phyloP scores from a whole-genome alignment of 2,113 vertebrate species.

The Megalops atlanticus region DNA sequence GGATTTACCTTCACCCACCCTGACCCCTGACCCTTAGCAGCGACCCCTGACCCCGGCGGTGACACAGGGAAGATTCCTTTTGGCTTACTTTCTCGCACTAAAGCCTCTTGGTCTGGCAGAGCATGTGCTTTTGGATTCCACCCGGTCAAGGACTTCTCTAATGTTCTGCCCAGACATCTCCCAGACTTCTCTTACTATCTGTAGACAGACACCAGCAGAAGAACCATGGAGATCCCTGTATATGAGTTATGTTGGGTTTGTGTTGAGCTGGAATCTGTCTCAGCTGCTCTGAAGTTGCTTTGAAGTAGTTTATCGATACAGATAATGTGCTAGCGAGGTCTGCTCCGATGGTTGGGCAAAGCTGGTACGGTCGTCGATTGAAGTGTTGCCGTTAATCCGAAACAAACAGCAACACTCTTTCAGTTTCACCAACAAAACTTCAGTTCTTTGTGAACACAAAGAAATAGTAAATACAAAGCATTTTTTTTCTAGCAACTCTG shows the following conservation, averaged over 20 bases:
- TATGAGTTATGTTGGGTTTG: neutral
- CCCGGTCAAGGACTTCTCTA: neutral
- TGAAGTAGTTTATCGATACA: neutral
- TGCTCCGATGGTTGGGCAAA: too few relatives aligned
- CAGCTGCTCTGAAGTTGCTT: neutral
- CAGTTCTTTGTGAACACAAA: too few relatives aligned
- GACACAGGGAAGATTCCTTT: neutral
- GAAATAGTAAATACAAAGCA: too few relatives aligned
- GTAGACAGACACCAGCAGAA: neutral
- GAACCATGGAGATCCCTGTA: neutral
- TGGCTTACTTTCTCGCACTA: neutral
- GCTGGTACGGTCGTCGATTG: too few relatives aligned
- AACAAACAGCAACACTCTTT: too few relatives aligned
- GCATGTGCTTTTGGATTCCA: neutral
- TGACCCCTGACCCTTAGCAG: constrained; percentile 2
- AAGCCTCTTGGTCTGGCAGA: neutral
- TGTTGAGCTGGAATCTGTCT: neutral
- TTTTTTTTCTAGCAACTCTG: too few relatives aligned
- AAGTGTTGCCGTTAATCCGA: too few relatives aligned
- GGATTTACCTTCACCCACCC: constrained; percentile 15
- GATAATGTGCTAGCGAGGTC: neutral
- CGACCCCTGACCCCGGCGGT: neutral
- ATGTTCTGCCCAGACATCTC: neutral
- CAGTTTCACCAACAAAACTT: too few relatives aligned
- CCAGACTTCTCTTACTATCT: neutral